These are phyloP conservation scores for Argyrosomus japonicus DNA, from an alignment of 2,113 vertebrate genomes.

Conservation along the genomic window DNA sequence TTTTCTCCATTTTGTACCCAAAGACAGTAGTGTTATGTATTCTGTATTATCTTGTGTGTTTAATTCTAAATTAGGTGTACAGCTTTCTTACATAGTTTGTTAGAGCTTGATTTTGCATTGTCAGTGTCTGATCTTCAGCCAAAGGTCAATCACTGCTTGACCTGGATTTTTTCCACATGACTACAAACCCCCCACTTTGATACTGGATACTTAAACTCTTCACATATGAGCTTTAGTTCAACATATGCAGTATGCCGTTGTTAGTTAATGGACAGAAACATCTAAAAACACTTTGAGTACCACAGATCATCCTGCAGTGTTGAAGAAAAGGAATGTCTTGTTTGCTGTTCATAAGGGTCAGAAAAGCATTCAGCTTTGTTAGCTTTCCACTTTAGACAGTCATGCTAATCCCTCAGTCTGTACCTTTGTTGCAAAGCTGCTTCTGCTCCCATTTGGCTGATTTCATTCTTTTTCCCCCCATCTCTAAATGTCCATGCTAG, in stretches of 20 bases:
- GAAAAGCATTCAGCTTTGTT: slow-evolving; percentile 27
- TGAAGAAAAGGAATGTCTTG: slow-evolving; percentile 20
- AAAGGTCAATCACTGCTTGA: slow-evolving; percentile 2
- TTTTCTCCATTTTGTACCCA: slow-evolving; percentile 34
- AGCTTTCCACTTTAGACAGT: slow-evolving; percentile 38
- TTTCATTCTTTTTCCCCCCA: slow-evolving; percentile 55
- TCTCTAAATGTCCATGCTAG: slow-evolving; percentile 70
- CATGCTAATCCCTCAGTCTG: slow-evolving; percentile 45
- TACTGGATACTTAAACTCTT: background rate
- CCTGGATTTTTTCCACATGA: background rate
- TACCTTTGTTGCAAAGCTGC: slow-evolving; percentile 52
- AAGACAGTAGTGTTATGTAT: background rate
- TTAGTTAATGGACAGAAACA: slow-evolving; percentile 62
- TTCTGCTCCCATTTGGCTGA: slow-evolving; percentile 70
- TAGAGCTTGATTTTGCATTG: background rate
- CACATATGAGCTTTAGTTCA: background rate
- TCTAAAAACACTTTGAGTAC: slow-evolving; percentile 60
- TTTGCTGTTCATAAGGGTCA: slow-evolving; percentile 6
- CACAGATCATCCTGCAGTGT: slow-evolving; percentile 56
- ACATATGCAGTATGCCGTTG: slow-evolving; percentile 2
- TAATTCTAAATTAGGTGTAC: background rate
- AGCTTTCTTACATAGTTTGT: background rate
- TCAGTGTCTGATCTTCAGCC: background rate
- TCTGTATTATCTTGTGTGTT: background rate
- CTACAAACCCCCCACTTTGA: slow-evolving; percentile 7